Evolutionary conservation across 1,140 invertebrate genomes (phyloP), one percentile per base, ranked within the genome.

Genomic region (Halictus rubicundus): DNA sequence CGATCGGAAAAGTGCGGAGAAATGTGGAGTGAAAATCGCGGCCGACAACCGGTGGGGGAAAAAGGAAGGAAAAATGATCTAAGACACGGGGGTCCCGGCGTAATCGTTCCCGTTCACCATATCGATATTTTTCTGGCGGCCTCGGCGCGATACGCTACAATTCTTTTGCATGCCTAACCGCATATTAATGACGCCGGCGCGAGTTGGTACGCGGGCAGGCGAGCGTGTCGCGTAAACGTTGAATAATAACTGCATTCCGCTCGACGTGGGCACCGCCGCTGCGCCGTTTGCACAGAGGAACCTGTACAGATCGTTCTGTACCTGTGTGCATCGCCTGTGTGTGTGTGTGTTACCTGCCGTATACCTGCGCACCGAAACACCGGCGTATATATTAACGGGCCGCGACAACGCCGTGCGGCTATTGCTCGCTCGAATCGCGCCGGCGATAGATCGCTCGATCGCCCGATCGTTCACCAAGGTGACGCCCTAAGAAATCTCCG

Each of bases 161-260:
- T 88, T 83, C 83, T 84, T 81, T 83, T 61, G 66, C 84, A 86
- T 80, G 81, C 64, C 79, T 78, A 83, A 72, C 76, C 72, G 83
- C 85, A 88, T 88, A 89, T 89, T 85, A 87, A 87, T 81, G 81
- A 81, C n/a, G 49, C 65, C 46, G 25, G 42, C 52, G 60, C 78
- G 78, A 59, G 61, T 84, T 69, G 71, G 54, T 66, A 60, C 82
- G 82, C 75, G 79, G 80, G 64, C 84, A 87, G 83, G 87, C 84
- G 80, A 89, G 81, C 85, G 85, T 87, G 77, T 82, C 85, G 83
- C 77, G 85, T 76, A 84, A 89, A 88, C 75, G 85, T 89, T 88
- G 88, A 89, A 89, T 89, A 89, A 89, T 88, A 89, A 88, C 88
- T 84, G 82, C 87, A 88, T 89, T 88, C 87, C 87, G 71, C 54